A percentile compares a stretch with the other conserved stretches of the same genome.
Conservation (phyloP, 1,140 invertebrate species). For the Zaprionus ornatus region DNA sequence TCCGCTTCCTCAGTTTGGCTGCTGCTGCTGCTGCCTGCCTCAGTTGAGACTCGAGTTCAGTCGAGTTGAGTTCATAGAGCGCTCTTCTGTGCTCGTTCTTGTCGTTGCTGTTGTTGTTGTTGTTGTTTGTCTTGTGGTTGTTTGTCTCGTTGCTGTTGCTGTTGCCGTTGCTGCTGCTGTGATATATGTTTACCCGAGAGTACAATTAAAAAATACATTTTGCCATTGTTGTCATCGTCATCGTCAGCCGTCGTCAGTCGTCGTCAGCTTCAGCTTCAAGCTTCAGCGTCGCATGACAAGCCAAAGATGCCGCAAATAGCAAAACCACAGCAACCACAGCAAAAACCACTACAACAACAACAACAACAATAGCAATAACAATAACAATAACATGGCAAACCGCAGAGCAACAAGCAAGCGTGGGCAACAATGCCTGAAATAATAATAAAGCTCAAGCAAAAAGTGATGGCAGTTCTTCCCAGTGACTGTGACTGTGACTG, state of each 20-base stretch:
- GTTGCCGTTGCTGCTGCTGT: slow-evolving; percentile 38
- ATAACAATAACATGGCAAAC: neutral
- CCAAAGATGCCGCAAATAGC: slow-evolving; percentile 77
- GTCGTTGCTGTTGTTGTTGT: slow-evolving; percentile 43
- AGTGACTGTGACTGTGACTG: slow-evolving; percentile 8
- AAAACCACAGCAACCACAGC: slow-evolving; percentile 51
- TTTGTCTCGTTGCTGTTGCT: slow-evolving; percentile 4
- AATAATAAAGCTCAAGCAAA: slow-evolving; percentile 57
- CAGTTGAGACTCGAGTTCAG: slow-evolving; percentile 24
- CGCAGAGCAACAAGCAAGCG: slow-evolving; percentile 30
- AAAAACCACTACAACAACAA: slow-evolving; percentile 41
- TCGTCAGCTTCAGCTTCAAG: slow-evolving; percentile 5
- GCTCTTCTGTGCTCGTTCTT: slow-evolving; percentile 29
- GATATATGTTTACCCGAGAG: slow-evolving; percentile 80
- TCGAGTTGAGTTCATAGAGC: slow-evolving; percentile 66
- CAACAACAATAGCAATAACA: slow-evolving; percentile 15
- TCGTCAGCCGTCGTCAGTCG: slow-evolving; percentile 39
- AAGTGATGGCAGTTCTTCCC: slow-evolving; percentile 1
- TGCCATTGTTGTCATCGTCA: slow-evolving; percentile 70
- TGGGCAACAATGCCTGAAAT: slow-evolving; percentile 53
- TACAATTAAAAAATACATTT: slow-evolving; percentile 81
- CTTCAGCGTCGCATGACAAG: slow-evolving; percentile 56
- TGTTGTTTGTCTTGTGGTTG: slow-evolving; percentile 14
- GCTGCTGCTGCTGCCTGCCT: slow-evolving; percentile 49
- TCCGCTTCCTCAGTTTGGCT: slow-evolving; percentile 69